Evolutionary conservation across 2,888 invertebrate species (phyloP), one percentile per base, ranked within the genome.

Genomic region (Pristionchus exspectatus): DNA sequence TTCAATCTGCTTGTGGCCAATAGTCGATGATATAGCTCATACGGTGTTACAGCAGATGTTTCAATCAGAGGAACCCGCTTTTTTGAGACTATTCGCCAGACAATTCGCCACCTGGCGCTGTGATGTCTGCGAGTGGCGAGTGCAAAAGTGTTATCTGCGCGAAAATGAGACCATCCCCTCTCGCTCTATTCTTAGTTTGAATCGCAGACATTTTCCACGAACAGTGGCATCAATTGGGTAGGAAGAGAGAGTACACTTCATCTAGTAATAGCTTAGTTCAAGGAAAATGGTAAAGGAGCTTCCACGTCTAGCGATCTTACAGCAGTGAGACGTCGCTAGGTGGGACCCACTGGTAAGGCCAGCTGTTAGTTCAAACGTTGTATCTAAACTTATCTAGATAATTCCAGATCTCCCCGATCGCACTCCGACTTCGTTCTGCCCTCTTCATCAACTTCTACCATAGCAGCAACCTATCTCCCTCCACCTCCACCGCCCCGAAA

Each of bases 371-470:
- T 38, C 38, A 38, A 38, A 38, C 3, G 2, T 50, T 50, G 7
- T 50, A 3, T 50, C 44, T 10, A 50, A 50, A 50, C 4, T 30
- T 21, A 33, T 33, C 1, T 14, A 4, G 18, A 44, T 21, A 1
- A 27, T 50, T 81, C 50, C 54, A 81, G 81, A 4, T 50, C 81
- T 5, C 50, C 44, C n/a, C 81, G 81, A 27, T 24, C 38, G n/a
- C 84, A 24, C 33, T n/a, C 84, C 9, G 84, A 59, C 84, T 85
- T 59, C 38, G 84, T 85, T 2, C 59, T 85, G 10, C 84, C 84
- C 9, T 85, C 84, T 30, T 85, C 84, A 21, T 59, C 84, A 14
- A n/a, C 30, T 54, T 85, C 84, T 16, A 38, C 33, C 33, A 30
- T 33, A 3, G 14, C 84, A 18, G 24, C 59, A 10, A 30, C 50